Evolutionary conservation across 2,113 vertebrate species (phyloP).

Genomic region (Lepus americanus): DNA sequence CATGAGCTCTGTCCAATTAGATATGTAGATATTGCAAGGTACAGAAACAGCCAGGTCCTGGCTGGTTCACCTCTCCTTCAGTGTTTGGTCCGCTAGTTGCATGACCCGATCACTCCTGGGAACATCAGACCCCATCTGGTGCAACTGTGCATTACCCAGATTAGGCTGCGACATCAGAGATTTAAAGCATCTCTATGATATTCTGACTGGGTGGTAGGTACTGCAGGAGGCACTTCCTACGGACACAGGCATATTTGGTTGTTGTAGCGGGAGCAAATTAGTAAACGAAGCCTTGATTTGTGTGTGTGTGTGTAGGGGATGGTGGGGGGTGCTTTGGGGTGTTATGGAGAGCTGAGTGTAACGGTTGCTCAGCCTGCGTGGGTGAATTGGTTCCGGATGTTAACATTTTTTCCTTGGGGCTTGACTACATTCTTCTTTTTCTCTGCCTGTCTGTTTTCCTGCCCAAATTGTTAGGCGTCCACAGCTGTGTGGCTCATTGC

Average conservation of each 20-base stretch:
- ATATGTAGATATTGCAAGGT: slow-evolving; percentile 14
- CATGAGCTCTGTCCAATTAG: not conserved
- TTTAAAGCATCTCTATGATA: slow-evolving; percentile 1
- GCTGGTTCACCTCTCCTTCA: not conserved
- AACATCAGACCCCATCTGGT: slow-evolving; percentile 52
- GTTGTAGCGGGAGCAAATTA: not conserved
- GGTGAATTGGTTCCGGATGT: slow-evolving; percentile 84
- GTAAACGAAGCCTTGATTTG: not conserved
- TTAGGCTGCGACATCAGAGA: slow-evolving; percentile 76
- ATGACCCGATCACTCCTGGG: not conserved
- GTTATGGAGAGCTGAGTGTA: slow-evolving; percentile 68
- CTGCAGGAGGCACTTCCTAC: not conserved
- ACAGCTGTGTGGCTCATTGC: slow-evolving; percentile 76
- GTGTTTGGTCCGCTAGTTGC: slow-evolving; percentile 42
- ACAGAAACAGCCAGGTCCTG: not conserved
- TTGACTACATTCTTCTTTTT: slow-evolving; percentile 82
- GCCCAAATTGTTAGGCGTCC: slow-evolving; percentile 63
- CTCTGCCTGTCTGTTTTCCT: slow-evolving; percentile 81
- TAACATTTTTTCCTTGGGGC: slow-evolving; percentile 84
- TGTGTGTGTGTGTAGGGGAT: not conserved
- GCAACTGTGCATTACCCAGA: slow-evolving; percentile 61
- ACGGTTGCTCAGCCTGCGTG: slow-evolving; percentile 74
- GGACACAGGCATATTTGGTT: not conserved
- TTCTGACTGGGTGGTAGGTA: slow-evolving; percentile 27
- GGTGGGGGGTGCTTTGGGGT: not conserved